Evolutionary conservation across 2,797 vertebrate genomes (phyloP).

Genomic region (Lagodon rhomboides): DNA sequence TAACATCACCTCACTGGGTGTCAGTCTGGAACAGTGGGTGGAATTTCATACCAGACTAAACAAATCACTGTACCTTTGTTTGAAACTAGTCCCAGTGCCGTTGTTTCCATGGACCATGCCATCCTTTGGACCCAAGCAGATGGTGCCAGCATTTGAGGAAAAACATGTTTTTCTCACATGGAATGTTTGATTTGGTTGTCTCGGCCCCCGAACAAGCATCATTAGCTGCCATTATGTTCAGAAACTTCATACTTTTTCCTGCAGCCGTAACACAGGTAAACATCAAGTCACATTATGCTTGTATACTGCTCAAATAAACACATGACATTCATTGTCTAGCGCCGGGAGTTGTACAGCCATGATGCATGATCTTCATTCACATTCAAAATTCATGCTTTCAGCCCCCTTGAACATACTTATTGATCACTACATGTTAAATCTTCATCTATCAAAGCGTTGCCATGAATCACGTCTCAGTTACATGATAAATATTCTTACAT

Average conservation of each 20-base stretch:
- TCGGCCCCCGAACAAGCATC: background rate
- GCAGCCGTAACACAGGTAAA: background rate
- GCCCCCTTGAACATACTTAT: slow-evolving; percentile 22
- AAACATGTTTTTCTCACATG: background rate
- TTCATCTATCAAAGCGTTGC: slow-evolving; percentile 19
- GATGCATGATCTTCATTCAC: background rate
- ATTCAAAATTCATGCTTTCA: background rate
- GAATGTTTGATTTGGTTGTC: slow-evolving; percentile 4
- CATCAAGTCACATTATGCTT: background rate
- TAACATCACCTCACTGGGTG: slow-evolving; percentile 32
- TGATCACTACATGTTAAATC: slow-evolving; percentile 22
- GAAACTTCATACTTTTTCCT: background rate
- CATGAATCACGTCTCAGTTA: slow-evolving; percentile 21
- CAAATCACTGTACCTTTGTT: slow-evolving; percentile 10
- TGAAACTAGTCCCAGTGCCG: slow-evolving; percentile 13
- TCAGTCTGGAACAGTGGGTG: slow-evolving; percentile 13
- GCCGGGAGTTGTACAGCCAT: background rate
- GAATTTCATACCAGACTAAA: slow-evolving; percentile 8
- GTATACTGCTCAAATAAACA: background rate
- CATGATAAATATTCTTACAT: slow-evolving; percentile 8
- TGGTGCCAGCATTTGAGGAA: background rate
- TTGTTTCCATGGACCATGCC: background rate
- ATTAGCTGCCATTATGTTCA: background rate
- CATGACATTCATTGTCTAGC: background rate
- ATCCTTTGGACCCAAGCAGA: slow-evolving; percentile 1